phyloP scores from a whole-genome alignment of 1,140 invertebrate species.

The Theocolax elegans region DNA sequence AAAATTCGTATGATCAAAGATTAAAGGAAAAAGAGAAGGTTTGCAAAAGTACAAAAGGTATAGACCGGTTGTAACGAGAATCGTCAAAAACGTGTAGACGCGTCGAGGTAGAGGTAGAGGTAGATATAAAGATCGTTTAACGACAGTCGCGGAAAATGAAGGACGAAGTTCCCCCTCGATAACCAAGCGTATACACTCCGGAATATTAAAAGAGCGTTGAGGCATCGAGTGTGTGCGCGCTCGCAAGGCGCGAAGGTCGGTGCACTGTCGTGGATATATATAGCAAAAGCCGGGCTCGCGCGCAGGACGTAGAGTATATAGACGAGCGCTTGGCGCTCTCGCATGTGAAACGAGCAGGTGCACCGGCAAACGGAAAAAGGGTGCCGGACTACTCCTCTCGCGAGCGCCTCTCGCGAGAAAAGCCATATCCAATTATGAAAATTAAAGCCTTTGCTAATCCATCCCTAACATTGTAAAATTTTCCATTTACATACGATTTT shows the following conservation, averaged over 20 bases:
- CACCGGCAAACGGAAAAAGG: constrained; percentile 28
- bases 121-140: no score
- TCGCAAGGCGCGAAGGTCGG: constrained; percentile 24
- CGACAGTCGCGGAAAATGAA: no score
- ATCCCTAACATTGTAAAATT: constrained; percentile 31
- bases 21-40: no score
- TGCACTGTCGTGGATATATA: background rate
- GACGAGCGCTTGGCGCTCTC: background rate
- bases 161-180: no score
- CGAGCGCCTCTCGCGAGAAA: constrained; percentile 41
- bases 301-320: no score
- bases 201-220: background rate
- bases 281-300: background rate
- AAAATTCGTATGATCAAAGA: no score
- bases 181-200: no score
- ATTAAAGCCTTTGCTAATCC: constrained; percentile 61
- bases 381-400: background rate
- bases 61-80: no score
- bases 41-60: no score
- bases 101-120: no score
- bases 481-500: constrained; percentile 34
- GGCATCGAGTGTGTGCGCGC: no score
- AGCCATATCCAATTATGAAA: constrained; percentile 61
- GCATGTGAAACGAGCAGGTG: constrained; percentile 43
- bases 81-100: no score